Conservation (phyloP, 1,140 invertebrate genomes). For the Euwallacea fornicatus region DNA sequence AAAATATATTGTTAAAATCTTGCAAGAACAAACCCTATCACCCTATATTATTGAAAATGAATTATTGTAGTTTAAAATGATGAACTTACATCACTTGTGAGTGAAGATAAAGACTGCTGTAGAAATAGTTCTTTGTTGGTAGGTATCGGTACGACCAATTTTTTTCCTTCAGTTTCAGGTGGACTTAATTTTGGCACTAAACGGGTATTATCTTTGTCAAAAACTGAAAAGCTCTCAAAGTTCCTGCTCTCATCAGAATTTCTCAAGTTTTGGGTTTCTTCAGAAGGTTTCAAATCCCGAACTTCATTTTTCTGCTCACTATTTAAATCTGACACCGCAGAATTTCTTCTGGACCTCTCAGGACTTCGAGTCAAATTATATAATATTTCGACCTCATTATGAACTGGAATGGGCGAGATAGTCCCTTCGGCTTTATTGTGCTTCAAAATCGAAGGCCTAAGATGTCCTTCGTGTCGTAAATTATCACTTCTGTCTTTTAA, state of each 20-base stretch:
- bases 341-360: constrained; percentile 35
- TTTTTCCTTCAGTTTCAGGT: neutral
- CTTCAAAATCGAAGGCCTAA: constrained; percentile 8
- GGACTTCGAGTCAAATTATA: constrained; percentile 59
- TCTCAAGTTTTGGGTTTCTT: neutral
- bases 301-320: neutral
- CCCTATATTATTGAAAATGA: too few relatives aligned
- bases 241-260: neutral
- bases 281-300: neutral
- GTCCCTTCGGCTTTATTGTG: constrained; percentile 28
- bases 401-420: constrained; percentile 55
- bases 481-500: too few relatives aligned
- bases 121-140: neutral
- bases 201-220: neutral
- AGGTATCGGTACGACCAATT: neutral
- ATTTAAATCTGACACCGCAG: neutral
- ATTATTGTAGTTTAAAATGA: too few relatives aligned
- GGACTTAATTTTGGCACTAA: constrained; percentile 2
- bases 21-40: too few relatives aligned
- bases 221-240: constrained; percentile 33
- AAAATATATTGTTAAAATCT: too few relatives aligned
- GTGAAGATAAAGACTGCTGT: constrained; percentile 29
- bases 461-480: neutral
- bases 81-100: constrained; percentile 31
- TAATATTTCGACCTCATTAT: constrained; percentile 64